Base-by-base conservation (phyloP, 2,113 vertebrate genomes). In the Dasyprocta punctata region DNA sequence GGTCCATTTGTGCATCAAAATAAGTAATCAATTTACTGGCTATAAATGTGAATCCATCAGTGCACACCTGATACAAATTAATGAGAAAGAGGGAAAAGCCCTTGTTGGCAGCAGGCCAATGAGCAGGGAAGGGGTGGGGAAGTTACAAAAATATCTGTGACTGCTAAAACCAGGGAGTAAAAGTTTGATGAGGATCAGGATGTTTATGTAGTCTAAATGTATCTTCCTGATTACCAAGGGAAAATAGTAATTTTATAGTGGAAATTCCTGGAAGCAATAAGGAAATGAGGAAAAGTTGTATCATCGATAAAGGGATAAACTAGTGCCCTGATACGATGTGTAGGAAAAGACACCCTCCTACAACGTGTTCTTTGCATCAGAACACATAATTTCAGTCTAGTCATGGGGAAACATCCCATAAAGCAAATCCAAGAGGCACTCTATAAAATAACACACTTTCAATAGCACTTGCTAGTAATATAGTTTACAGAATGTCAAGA, bases 401-500 rank as follows among this genome's bases (percentile, higher is more conserved):
- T 87, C 77, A 69, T 47, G 28, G 83, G 67, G 47, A 95, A 71
- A 86, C 28, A 86, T 54, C 20, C 30, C 77, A 95, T 20, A 77
- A 78, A 19, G 33, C 80, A 77, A 90, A 92, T 10, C 17, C 49
- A 41, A 63, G 54, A 33, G 28, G 49, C 3, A 17, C 33, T 33
- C 10, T 28, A 58, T 22, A 22, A 75, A 90, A 87, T 19, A 82
- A 52, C 38, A 67, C 14, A n/a, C 44, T 78, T 60, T 86, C 38
- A 41, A 4, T 60, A 60, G 41, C 7, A 41, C 7, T 36, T 54
- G 30, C 73, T 65, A 92, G 80, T 65, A 94, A 85, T 22, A 54
- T 8, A 47, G 44, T 88, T 69, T 89, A 67, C 26, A 95, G 90
- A 94, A 83, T 89, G 36, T 96, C 41, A 81, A 44, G 58, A 94